These are phyloP conservation scores for Macaria notata DNA, from an alignment of 2,888 invertebrate species.

Conservation along the genomic window DNA sequence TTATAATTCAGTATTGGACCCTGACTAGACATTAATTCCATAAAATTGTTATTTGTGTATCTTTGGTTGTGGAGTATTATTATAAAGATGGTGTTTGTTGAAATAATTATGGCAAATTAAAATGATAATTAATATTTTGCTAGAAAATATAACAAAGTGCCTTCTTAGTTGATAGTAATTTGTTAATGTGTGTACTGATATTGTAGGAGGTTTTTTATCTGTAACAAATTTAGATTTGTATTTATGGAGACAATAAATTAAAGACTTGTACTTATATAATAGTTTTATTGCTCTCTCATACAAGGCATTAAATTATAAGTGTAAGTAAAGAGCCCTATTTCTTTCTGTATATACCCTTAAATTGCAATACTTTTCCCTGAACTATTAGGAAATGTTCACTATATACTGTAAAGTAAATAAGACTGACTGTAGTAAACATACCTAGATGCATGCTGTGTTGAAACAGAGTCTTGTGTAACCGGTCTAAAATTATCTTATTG, in stretches of 20 bases:
- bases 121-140: slow-evolving; percentile 3
- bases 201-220: slow-evolving; percentile 24
- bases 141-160: slow-evolving; percentile 20
- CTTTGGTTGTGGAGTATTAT: slow-evolving; percentile 20
- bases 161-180: slow-evolving; percentile 21
- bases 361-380: too few species aligned
- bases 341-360: too few species aligned
- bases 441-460: too few species aligned
- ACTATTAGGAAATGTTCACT: too few species aligned
- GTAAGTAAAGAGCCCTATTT: too few species aligned
- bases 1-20: not conserved
- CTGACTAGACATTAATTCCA: not conserved
- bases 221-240: slow-evolving; percentile 29
- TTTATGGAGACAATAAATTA: slow-evolving; percentile 31
- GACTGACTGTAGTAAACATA: too few species aligned
- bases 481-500: slow-evolving; percentile 9
- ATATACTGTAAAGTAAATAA: too few species aligned
- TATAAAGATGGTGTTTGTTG: slow-evolving; percentile 20
- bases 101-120: slow-evolving; percentile 9
- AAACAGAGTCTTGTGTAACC: slow-evolving; percentile 1
- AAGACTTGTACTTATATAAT: slow-evolving; percentile 20
- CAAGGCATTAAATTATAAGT: too few species aligned
- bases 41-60: too few species aligned
- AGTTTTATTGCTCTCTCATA: slow-evolving; percentile 6
- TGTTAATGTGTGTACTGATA: slow-evolving; percentile 13